phyloP scores from a whole-genome alignment of 1,140 invertebrate genomes.

The Polyergus mexicanus region DNA sequence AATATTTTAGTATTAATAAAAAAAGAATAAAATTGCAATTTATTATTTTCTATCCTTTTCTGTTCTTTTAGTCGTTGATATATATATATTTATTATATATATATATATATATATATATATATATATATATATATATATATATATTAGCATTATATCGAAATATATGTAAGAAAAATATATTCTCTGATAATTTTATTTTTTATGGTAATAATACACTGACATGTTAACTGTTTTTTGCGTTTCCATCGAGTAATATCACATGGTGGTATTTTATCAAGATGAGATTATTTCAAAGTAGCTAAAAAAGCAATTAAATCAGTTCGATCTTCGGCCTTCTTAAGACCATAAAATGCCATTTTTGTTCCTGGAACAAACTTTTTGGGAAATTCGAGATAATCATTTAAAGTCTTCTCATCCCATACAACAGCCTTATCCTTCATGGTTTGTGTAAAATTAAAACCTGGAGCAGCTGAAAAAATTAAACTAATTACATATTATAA shows the following conservation, averaged over 20 bases:
- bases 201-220: not conserved
- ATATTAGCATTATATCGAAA: too few relatives aligned
- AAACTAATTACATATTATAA: not conserved
- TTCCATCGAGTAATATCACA: not conserved
- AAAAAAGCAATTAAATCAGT: constrained; percentile 98
- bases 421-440: constrained; percentile 91
- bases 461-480: constrained; percentile 63
- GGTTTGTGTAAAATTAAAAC: constrained; percentile 70
- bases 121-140: too few relatives aligned
- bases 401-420: constrained; percentile 96
- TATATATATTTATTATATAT: too few relatives aligned
- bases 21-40: too few relatives aligned
- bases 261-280: not conserved
- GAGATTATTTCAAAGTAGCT: constrained; percentile 90
- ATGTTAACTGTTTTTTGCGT: not conserved
- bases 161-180: too few relatives aligned
- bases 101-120: too few relatives aligned
- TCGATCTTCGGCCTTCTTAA: constrained; percentile 97
- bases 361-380: constrained; percentile 99
- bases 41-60: too few relatives aligned
- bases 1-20: too few relatives aligned
- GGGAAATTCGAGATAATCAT: constrained; percentile 97
- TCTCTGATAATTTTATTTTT: not conserved
- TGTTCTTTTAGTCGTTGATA: too few relatives aligned
- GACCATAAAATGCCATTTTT: constrained; percentile 98